Evolutionary conservation across 2,113 vertebrate species (phyloP).

Genomic region (Phodopus roborovskii): DNA sequence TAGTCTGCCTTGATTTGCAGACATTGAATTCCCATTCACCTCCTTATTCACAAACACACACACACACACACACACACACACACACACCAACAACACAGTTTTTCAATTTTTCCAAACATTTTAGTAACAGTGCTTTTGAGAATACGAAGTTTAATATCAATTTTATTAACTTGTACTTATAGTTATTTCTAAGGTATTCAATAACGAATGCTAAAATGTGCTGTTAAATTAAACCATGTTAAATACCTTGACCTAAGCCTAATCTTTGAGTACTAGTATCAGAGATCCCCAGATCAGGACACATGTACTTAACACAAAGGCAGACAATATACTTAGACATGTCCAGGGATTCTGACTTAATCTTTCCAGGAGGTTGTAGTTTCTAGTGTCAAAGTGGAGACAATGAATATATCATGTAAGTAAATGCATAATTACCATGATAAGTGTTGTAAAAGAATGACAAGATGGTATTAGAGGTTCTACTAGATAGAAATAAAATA

Average conservation of each 20-base stretch:
- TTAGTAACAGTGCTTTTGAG: conserved; percentile 5
- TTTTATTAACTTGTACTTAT: background rate
- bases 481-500: background rate
- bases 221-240: background rate
- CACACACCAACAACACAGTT: background rate
- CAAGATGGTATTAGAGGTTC: background rate
- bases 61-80: background rate
- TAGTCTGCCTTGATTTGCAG: background rate
- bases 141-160: background rate
- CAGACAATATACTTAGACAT: background rate
- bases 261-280: background rate
- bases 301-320: background rate
- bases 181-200: background rate
- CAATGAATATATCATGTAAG: background rate
- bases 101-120: conserved; percentile 15
- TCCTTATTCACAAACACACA: background rate
- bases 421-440: background rate
- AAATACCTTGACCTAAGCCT: background rate
- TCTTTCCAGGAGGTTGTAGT: background rate
- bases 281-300: background rate
- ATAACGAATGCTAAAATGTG: background rate
- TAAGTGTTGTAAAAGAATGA: background rate
- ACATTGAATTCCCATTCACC: background rate
- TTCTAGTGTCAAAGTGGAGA: background rate
- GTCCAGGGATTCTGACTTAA: background rate